phyloP scores from a whole-genome alignment of 2,797 vertebrate species.

The Mastacembelus armatus region DNA sequence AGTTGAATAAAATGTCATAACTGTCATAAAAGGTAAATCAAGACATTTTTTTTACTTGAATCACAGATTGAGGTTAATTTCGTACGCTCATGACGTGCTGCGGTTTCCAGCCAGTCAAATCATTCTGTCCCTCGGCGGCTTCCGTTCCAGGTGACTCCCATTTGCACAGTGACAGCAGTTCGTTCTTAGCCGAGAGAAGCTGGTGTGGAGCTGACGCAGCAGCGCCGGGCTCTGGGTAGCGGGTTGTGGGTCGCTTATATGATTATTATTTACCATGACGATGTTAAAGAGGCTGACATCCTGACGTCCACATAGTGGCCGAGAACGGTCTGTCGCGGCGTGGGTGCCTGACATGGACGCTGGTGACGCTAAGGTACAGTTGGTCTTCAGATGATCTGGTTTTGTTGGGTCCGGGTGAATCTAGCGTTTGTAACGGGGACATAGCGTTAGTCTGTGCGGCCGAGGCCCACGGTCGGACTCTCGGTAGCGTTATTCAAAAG shows the following conservation, averaged over 20 bases:
- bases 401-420: slow-evolving; percentile 25
- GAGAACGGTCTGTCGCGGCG: slow-evolving; percentile 64
- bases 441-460: neutral
- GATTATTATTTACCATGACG: slow-evolving; percentile 72
- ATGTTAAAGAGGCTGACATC: slow-evolving; percentile 65
- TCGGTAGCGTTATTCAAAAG: neutral
- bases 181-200: no score
- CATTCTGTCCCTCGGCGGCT: slow-evolving; percentile 64
- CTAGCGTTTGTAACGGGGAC: slow-evolving; percentile 11
- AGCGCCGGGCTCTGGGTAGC: slow-evolving; percentile 13
- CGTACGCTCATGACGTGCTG: slow-evolving; percentile 1
- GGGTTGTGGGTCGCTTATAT: slow-evolving; percentile 57
- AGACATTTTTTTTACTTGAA: neutral
- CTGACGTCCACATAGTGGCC: slow-evolving; percentile 77
- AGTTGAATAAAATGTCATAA: slow-evolving; percentile 43
- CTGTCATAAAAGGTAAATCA: neutral
- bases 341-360: slow-evolving; percentile 83
- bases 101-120: neutral
- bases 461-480: slow-evolving; percentile 14
- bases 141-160: slow-evolving; percentile 83
- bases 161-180: slow-evolving; percentile 66
- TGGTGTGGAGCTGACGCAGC: slow-evolving; percentile 76
- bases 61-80: neutral
- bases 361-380: slow-evolving; percentile 82
- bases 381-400: slow-evolving; percentile 2